Evolutionary conservation across 1,140 invertebrate genomes (phyloP).

Genomic region (Drosophila ambigua): DNA sequence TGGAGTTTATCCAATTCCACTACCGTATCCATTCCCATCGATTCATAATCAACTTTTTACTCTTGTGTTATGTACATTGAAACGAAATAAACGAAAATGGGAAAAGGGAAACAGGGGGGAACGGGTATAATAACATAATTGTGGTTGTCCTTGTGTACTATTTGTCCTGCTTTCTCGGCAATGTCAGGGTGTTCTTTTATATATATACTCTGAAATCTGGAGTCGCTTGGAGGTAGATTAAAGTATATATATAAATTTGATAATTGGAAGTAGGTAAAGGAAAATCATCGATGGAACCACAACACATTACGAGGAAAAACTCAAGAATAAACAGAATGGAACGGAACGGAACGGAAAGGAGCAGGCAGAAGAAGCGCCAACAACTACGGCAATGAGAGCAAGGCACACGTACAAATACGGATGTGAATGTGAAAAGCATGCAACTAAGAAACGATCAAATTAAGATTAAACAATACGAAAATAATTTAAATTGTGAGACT

Average conservation of each 20-base stretch:
- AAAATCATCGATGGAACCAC: constrained; percentile 70
- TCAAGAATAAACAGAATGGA: constrained; percentile 27
- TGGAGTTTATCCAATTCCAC: too few species aligned
- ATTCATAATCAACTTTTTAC: not conserved
- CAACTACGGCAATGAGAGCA: constrained; percentile 7
- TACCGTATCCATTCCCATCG: too few species aligned
- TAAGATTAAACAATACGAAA: constrained; percentile 24
- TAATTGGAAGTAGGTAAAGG: constrained; percentile 63
- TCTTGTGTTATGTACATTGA: constrained; percentile 2
- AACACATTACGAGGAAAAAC: constrained; percentile 72
- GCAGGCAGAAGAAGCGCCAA: constrained; percentile 55
- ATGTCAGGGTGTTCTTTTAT: constrained; percentile 63
- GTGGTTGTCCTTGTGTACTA: constrained; percentile 46
- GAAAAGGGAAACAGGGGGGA: constrained; percentile 1
- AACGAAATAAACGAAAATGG: constrained; percentile 22
- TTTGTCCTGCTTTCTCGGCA: constrained; percentile 83
- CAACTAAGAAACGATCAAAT: constrained; percentile 43
- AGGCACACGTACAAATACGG: constrained; percentile 15
- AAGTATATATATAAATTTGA: constrained; percentile 63
- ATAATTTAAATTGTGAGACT: constrained; percentile 50
- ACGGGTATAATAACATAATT: constrained; percentile 18
- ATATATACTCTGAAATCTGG: constrained; percentile 55
- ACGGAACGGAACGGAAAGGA: constrained; percentile 51
- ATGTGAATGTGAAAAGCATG: constrained; percentile 23
- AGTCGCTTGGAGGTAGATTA: constrained; percentile 41